These are phyloP conservation scores for Orthosia gothica DNA, from an alignment of 2,888 invertebrate species.

Conservation along the genomic window DNA sequence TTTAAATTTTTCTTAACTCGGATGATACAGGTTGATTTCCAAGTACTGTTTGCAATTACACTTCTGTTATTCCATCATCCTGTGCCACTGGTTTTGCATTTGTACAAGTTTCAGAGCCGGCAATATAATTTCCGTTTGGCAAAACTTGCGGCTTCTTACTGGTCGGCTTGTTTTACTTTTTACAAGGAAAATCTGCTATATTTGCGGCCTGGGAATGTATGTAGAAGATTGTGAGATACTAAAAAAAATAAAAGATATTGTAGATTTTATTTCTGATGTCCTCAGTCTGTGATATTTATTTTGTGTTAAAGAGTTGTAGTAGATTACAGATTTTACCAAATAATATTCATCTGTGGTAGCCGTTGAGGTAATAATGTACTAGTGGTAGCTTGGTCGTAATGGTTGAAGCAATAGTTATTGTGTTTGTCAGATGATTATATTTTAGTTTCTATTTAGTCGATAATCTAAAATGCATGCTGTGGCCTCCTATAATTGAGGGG, in stretches of 20 bases:
- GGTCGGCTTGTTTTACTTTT: constrained; percentile 23
- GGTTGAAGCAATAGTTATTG: too few relatives aligned
- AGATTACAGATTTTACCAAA: too few relatives aligned
- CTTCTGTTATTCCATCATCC: background rate
- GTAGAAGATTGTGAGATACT: background rate
- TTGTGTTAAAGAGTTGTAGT: too few relatives aligned
- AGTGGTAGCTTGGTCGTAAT: too few relatives aligned
- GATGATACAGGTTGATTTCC: background rate
- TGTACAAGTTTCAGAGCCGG: constrained; percentile 52
- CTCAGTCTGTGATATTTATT: background rate
- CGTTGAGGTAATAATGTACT: too few relatives aligned
- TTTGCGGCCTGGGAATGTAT: constrained; percentile 11
- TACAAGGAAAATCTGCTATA: constrained; percentile 20
- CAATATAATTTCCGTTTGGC: constrained; percentile 69
- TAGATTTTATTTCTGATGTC: background rate
- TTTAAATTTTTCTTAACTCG: background rate
- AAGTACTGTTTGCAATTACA: background rate
- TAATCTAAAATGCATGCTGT: too few relatives aligned
- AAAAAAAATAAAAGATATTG: constrained; percentile 1
- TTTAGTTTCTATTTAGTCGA: too few relatives aligned
- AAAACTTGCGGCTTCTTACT: constrained; percentile 36
- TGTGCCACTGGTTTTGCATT: constrained; percentile 20
- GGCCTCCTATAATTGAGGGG: too few relatives aligned
- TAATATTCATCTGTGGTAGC: too few relatives aligned
- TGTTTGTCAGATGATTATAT: too few relatives aligned